Percentiles rank a stretch among this genome's conserved stretches.
These are phyloP conservation scores for Discoglossus pictus DNA, from an alignment of 2,797 vertebrate species.

Conservation along the genomic window DNA sequence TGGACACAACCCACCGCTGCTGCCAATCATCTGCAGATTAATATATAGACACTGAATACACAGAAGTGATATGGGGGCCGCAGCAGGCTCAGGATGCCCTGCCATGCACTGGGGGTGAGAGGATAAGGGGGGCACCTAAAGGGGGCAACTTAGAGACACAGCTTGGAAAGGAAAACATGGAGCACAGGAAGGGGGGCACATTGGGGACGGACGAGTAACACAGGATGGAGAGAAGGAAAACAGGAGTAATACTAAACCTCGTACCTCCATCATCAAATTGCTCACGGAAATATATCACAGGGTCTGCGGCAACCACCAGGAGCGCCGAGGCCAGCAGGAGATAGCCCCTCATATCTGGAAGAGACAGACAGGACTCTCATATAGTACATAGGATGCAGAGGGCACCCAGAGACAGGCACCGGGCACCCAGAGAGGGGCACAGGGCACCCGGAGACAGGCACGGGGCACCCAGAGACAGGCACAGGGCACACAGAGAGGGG, in stretches of 20 bases:
- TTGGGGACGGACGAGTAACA: no score
- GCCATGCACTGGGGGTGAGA: neutral
- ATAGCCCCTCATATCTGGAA: conserved; percentile 20
- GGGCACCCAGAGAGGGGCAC: no score
- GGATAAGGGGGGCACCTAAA: neutral
- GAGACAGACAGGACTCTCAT: neutral
- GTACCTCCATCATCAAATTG: conserved; percentile 85
- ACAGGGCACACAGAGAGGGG: neutral
- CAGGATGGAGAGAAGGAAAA: no score
- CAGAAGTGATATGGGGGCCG: neutral
- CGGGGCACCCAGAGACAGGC: no score
- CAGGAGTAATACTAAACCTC: no score
- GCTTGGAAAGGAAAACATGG: no score
- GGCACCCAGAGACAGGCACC: neutral
- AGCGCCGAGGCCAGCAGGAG: conserved; percentile 19
- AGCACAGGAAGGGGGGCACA: no score
- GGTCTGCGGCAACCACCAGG: conserved; percentile 23
- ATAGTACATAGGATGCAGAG: neutral
- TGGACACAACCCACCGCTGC: conserved; percentile 76
- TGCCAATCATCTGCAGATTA: conserved; percentile 66
- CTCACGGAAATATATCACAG: conserved; percentile 72
- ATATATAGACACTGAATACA: neutral
- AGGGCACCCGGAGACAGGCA: no score
- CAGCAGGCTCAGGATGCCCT: no score
- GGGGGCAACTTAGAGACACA: no score